Base-by-base conservation (phyloP, 1,140 invertebrate species). In the Phenacoccus solenopsis region DNA sequence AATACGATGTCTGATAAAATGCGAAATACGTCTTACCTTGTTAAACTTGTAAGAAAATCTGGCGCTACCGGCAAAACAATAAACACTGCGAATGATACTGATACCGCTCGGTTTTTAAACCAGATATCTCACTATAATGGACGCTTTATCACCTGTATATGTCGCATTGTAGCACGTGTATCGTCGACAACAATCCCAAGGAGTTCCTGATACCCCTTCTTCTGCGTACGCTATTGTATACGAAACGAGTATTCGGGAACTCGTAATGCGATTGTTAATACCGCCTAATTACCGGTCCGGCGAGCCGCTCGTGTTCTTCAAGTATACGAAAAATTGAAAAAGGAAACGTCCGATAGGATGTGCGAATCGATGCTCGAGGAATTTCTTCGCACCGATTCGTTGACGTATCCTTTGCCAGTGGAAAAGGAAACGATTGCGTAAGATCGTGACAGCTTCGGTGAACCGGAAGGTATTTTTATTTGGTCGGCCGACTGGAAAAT, bases 101-200 rank as follows among this genome's bases (percentile, higher is more conserved):
- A 22, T 24, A 24, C 22, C 7, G 59, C 25, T 27, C 2, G 21
- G 10, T 64, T 64, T 64, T 64, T 64, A 64, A 64, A 64, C 25
- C 25, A 64, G 38, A 49, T 49, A 49, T 49, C 20, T 49, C 38
- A 49, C 38, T n/a, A 64, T 64, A 64, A 24, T 27, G 22, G 16
- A 64, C 59, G 59, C 59, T 24, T 64, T 64, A 64, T 64, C 59
- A 64, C 59, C 59, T 64, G 59, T 64, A 64, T 27, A 27, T 64
- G 59, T 64, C 59, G 59, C 21, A 16, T 64, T 64, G 16, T 64
- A 49, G 5, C 38, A 49, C 38, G 38, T 49, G 38, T n/a, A 49
- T n/a, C 38, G 38, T n/a, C 38, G 38, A 49, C 16, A 49, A 49
- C 38, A 49, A 49, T 49, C 16, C 38, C 38, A 49, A 49, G 38